Conservation (phyloP, 35 echinoderm and acorn worm genomes). For the Heliocidaris erythrogramma region DNA sequence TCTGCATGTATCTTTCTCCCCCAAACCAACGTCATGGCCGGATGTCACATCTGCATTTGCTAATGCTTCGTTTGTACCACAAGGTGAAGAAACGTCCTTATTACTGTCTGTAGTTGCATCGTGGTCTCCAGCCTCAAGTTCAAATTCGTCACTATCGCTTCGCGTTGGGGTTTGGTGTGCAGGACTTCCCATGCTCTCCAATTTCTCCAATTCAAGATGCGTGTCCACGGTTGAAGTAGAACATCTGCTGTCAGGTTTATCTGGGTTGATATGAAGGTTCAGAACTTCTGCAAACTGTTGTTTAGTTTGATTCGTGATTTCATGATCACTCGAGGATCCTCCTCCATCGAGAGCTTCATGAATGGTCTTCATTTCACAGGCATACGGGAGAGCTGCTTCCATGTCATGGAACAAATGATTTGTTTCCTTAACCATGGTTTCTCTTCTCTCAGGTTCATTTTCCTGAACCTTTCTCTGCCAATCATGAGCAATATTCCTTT, state of each 20-base stretch:
- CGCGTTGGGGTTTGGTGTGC: not conserved
- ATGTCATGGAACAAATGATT: not conserved
- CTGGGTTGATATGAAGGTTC: not conserved
- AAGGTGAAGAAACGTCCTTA: not conserved
- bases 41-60: not conserved
- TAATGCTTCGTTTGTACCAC: not conserved
- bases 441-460: not conserved
- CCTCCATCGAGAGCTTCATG: not conserved
- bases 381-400: not conserved
- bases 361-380: not conserved
- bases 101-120: not conserved
- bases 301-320: not conserved
- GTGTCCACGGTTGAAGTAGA: not conserved
- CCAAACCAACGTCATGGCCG: not conserved
- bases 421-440: not conserved
- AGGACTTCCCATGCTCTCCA: not conserved
- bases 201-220: not conserved
- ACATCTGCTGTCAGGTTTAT: not conserved
- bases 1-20: not conserved
- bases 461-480: not conserved
- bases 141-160: not conserved
- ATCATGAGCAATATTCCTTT: not conserved
- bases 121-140: not conserved
- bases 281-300: not conserved
- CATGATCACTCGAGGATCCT: not conserved